Evolutionary conservation across 2,888 invertebrate genomes (phyloP).

Genomic region (Nebria salina): DNA sequence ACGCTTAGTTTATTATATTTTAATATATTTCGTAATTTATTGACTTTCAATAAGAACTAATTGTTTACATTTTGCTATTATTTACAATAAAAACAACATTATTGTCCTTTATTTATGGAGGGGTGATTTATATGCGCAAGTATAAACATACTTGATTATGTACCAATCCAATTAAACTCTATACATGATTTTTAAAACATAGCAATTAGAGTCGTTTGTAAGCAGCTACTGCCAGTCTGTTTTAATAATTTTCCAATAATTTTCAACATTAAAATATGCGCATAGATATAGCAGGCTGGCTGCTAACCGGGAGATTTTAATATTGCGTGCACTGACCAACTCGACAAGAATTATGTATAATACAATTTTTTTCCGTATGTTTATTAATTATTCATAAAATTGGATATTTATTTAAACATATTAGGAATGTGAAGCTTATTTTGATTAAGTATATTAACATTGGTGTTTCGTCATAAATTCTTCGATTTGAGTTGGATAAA

Average conservation of each 20-base stretch:
- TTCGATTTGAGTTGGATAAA: neutral
- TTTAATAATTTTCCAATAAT: slow-evolving; percentile 14
- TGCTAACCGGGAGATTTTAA: slow-evolving; percentile 9
- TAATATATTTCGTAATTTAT: neutral
- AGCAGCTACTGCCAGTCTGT: slow-evolving; percentile 2
- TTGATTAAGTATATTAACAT: too few species aligned
- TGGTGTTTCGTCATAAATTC: too few species aligned
- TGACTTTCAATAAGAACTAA: neutral
- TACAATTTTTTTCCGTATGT: neutral
- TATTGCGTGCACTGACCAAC: slow-evolving; percentile 4
- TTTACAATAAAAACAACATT: neutral
- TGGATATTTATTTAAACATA: too few species aligned
- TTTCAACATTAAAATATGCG: slow-evolving; percentile 26
- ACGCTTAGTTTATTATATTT: neutral
- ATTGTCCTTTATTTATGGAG: neutral
- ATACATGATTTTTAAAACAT: slow-evolving; percentile 15
- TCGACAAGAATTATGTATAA: slow-evolving; percentile 2
- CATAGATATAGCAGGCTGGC: slow-evolving; percentile 17
- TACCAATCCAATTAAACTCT: slow-evolving; percentile 13
- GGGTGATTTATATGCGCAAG: slow-evolving; percentile 13
- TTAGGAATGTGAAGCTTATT: too few species aligned
- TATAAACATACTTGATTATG: slow-evolving; percentile 13
- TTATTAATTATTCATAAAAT: neutral
- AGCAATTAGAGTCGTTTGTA: slow-evolving; percentile 14
- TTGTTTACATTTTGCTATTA: neutral